Evolutionary conservation across 2,113 vertebrate genomes (phyloP).

Genomic region (Lontra canadensis): DNA sequence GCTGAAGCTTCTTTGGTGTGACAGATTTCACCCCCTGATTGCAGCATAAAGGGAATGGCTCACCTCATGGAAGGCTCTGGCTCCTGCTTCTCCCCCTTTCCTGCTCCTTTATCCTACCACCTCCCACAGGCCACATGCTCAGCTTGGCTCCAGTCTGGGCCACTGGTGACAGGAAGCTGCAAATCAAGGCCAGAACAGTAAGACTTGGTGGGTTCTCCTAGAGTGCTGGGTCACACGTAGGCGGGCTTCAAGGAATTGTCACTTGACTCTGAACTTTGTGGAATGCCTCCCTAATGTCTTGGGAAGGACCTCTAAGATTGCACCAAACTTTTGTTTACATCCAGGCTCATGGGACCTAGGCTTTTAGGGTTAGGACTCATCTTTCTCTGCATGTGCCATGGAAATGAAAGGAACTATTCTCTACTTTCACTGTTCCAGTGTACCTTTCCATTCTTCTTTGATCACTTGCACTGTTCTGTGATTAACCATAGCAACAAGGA

Average conservation of each 20-base stretch:
- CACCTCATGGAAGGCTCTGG: not conserved
- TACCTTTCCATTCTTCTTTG: slow-evolving; percentile 79
- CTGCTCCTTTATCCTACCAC: slow-evolving; percentile 3
- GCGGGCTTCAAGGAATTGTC: slow-evolving; percentile 55
- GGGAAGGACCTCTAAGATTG: slow-evolving; percentile 77
- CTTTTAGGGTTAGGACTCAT: slow-evolving; percentile 70
- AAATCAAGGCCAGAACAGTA: slow-evolving; percentile 73
- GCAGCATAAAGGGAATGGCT: slow-evolving; percentile 1
- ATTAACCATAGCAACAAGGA: not conserved
- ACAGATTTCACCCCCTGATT: slow-evolving; percentile 54
- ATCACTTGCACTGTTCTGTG: slow-evolving; percentile 52
- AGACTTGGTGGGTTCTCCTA: slow-evolving; percentile 31
- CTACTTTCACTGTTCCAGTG: slow-evolving; percentile 67
- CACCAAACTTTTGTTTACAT: slow-evolving; percentile 67
- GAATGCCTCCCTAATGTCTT: slow-evolving; percentile 59
- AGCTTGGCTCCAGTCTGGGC: not conserved
- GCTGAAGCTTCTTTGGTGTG: not conserved
- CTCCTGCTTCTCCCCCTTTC: not conserved
- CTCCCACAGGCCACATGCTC: slow-evolving; percentile 31
- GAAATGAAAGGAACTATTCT: slow-evolving; percentile 77
- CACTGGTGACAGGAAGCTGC: slow-evolving; percentile 50
- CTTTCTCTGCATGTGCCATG: slow-evolving; percentile 69
- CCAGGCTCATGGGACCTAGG: slow-evolving; percentile 22
- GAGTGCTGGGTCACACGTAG: slow-evolving; percentile 47
- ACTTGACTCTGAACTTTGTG: slow-evolving; percentile 75